Conservation (phyloP, 30 jellyfish, hydroid and myxozoan genomes). For the Chironex yamaguchii region DNA sequence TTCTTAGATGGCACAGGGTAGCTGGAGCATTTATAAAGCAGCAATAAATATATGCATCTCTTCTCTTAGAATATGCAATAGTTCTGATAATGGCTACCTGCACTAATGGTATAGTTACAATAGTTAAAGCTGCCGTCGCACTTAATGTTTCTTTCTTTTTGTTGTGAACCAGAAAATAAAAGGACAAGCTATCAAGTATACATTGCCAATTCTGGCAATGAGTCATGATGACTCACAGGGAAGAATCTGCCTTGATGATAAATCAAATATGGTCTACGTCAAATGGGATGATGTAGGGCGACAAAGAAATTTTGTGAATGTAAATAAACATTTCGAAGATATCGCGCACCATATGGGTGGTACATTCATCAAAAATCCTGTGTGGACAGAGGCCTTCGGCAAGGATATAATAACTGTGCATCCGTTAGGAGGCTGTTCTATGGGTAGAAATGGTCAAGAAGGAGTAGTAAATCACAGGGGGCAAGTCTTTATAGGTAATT, state of each 20-base stretch:
- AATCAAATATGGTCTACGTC: slow-evolving; percentile 26
- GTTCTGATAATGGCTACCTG: no score
- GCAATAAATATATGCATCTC: no score
- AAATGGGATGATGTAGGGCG: slow-evolving; percentile 76
- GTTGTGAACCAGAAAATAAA: slow-evolving; percentile 49
- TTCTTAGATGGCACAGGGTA: no score
- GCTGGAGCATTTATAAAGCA: no score
- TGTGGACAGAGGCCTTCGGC: slow-evolving; percentile 50
- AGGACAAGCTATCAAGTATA: slow-evolving; percentile 43
- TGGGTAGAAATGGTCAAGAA: slow-evolving; percentile 66
- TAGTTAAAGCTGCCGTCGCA: no score
- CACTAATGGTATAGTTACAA: neutral
- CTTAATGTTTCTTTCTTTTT: neutral
- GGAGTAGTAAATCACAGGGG: slow-evolving; percentile 89
- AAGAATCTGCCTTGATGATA: slow-evolving; percentile 39
- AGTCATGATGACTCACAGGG: slow-evolving; percentile 72
- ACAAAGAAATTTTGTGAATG: slow-evolving; percentile 47
- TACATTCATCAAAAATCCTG: slow-evolving; percentile 64
- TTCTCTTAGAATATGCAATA: no score
- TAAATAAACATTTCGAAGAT: slow-evolving; percentile 27
- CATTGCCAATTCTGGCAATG: slow-evolving; percentile 74
- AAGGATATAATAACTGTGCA: slow-evolving; percentile 72
- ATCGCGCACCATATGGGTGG: slow-evolving; percentile 64
- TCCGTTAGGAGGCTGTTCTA: slow-evolving; percentile 86
- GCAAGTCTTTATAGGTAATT: slow-evolving; percentile 74